Conservation (phyloP, 2,888 invertebrate genomes). For the Petrolisthes manimaculis region DNA sequence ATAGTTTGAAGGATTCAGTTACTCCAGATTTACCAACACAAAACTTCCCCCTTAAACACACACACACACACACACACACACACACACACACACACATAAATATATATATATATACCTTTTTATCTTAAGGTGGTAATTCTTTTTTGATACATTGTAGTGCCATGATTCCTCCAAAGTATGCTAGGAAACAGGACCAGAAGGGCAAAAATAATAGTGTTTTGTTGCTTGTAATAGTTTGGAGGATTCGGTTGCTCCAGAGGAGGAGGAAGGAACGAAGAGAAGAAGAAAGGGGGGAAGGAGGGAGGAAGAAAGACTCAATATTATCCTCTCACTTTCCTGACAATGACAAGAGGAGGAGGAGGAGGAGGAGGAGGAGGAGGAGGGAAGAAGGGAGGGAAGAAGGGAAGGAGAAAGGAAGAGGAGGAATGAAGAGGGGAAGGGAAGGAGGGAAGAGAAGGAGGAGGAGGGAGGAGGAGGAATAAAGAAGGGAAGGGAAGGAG, state of each 20-base stretch:
- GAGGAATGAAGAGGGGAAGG: not conserved
- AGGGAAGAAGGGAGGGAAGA: too few relatives aligned
- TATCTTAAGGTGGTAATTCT: not conserved
- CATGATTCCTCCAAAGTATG: not conserved
- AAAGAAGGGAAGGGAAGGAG: not conserved
- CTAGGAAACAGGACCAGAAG: too few relatives aligned
- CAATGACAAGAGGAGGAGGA: too few relatives aligned
- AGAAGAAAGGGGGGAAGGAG: too few relatives aligned
- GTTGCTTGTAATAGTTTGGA: too few relatives aligned
- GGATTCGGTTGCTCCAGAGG: too few relatives aligned
- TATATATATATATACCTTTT: conserved; percentile 14
- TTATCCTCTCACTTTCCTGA: too few relatives aligned
- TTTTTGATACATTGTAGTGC: not conserved
- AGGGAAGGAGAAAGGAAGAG: not conserved
- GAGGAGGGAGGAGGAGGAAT: not conserved
- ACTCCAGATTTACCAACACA: too few relatives aligned
- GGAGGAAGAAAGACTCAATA: too few relatives aligned
- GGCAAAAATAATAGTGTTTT: too few relatives aligned
- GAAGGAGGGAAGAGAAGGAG: not conserved
- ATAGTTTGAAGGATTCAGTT: too few relatives aligned
- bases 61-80: conserved; percentile 4
- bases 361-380: too few relatives aligned
- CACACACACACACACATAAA: conserved; percentile 13
- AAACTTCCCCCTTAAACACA: not conserved
- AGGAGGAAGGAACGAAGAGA: not conserved